Percentiles rank a stretch among this genome's conserved stretches.
These are phyloP conservation scores for Otis tarda DNA, from an alignment of 2,113 vertebrate genomes.

Conservation along the genomic window DNA sequence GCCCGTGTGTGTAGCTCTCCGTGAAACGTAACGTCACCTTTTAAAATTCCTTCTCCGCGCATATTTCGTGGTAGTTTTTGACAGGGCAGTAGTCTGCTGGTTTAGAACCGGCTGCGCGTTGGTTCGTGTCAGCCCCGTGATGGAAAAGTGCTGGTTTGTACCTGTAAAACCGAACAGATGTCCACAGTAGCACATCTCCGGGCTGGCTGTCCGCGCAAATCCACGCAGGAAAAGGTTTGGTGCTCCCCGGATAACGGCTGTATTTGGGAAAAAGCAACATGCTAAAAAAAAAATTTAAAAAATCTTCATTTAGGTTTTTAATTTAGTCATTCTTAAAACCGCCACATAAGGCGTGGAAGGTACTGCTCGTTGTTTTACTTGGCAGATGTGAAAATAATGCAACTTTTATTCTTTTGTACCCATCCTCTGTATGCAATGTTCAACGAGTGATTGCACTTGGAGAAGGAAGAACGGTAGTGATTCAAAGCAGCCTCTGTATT, in stretches of 20 bases:
- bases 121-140: not conserved
- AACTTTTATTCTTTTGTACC: not conserved
- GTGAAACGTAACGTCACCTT: fast-evolving
- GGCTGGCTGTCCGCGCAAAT: not conserved
- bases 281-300: not conserved
- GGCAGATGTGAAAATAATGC: not conserved
- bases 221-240: not conserved
- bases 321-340: not conserved
- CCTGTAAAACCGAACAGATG: not conserved
- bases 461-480: not conserved
- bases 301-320: not conserved
- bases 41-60: fast-evolving
- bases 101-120: fast-evolving
- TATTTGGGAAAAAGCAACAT: not conserved
- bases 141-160: not conserved
- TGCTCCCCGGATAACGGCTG: not conserved
- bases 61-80: fast-evolving
- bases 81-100: fast-evolving
- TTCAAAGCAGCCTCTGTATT: not conserved
- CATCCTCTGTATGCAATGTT: not conserved
- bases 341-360: not conserved
- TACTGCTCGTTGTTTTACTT: not conserved
- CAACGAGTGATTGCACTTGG: not conserved
- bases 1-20: not conserved
- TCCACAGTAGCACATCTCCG: not conserved